Percentiles rank a stretch among this genome's conserved stretches.
Evolutionary conservation across 2,113 vertebrate species (phyloP).

Genomic region (Phasianus colchicus): DNA sequence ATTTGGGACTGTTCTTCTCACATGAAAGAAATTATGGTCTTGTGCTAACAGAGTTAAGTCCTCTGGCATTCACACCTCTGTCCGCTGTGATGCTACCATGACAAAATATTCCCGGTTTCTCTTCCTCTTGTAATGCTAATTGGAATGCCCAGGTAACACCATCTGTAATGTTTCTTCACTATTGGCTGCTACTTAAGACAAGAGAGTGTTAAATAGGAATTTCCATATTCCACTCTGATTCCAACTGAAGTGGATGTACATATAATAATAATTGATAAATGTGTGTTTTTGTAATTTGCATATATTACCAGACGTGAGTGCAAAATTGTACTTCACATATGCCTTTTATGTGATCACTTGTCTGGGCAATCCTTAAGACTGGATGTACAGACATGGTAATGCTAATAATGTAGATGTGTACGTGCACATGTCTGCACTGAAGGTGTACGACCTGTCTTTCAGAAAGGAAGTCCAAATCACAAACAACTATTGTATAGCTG

Average conservation of each 20-base stretch:
- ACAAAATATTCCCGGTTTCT: not conserved
- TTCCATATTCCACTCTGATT: not conserved
- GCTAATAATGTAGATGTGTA: not conserved
- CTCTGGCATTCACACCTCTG: not conserved
- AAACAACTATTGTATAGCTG: not conserved
- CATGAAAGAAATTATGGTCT: not conserved
- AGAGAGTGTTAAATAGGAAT: not conserved
- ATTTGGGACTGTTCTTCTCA: not conserved
- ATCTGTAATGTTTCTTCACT: not conserved
- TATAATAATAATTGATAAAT: not conserved
- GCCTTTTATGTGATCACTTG: not conserved
- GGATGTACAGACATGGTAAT: not conserved
- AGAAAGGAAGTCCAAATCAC: not conserved
- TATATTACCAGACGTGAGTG: not conserved
- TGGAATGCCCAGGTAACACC: not conserved
- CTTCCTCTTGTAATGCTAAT: not conserved
- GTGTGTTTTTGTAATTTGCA: not conserved
- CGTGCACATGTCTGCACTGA: rapidly evolving
- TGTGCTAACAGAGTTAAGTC: not conserved
- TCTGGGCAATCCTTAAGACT: not conserved
- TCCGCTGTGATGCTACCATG: not conserved
- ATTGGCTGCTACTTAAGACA: not conserved
- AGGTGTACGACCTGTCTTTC: not conserved
- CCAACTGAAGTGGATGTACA: not conserved
- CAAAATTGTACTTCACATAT: not conserved